phyloP scores from a whole-genome alignment of 2,113 vertebrate genomes.

The Pseudorasbora parva region DNA sequence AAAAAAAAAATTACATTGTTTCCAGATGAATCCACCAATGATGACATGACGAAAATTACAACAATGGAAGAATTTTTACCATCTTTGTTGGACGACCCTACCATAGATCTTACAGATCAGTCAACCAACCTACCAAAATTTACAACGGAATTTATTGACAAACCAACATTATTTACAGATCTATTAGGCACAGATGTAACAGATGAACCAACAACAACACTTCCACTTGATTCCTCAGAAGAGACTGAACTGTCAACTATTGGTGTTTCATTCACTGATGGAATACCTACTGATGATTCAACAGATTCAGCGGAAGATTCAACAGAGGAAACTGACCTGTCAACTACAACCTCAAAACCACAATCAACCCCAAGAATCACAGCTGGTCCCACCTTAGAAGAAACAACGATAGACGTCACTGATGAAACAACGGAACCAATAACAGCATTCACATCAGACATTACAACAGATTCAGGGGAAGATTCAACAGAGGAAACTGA shows the following conservation, averaged over 20 bases:
- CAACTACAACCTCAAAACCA: too few relatives aligned
- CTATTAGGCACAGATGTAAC: not conserved
- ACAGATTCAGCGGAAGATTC: not conserved
- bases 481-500: constrained; percentile 12
- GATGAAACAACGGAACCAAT: not conserved
- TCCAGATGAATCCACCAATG: not conserved
- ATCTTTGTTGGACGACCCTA: not conserved
- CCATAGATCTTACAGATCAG: not conserved
- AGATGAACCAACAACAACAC: not conserved
- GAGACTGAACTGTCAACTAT: not conserved
- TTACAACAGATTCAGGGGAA: not conserved
- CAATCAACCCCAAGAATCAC: not conserved
- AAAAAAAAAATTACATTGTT: not conserved
- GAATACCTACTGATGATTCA: not conserved
- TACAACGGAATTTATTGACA: not conserved
- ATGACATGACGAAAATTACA: not conserved
- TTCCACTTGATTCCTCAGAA: not conserved
- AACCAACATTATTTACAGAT: not conserved
- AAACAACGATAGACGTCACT: not conserved
- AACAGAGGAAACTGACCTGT: not conserved
- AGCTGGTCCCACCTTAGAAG: not conserved
- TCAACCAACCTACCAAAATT: not conserved
- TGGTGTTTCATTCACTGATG: not conserved
- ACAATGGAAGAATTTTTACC: not conserved
- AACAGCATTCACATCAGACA: not conserved